Evolutionary conservation across 2,113 vertebrate species (phyloP).

Genomic region (Tor tambroides): DNA sequence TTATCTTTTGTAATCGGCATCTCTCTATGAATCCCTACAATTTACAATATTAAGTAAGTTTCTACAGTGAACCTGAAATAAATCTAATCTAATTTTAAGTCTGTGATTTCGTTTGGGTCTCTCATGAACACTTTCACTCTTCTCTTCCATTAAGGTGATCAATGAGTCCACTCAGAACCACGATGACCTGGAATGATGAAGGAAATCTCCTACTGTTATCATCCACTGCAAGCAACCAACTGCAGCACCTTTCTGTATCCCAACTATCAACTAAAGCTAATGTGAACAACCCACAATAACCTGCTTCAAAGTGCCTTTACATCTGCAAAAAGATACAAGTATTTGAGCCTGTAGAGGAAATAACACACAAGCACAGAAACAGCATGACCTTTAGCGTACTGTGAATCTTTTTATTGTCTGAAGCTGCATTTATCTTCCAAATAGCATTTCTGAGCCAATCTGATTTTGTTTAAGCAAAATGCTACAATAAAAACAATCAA

Average conservation of each 20-base stretch:
- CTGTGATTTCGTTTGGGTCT: neutral
- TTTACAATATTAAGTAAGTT: neutral
- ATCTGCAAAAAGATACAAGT: neutral
- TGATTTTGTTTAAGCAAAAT: neutral
- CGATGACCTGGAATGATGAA: conserved; percentile 68
- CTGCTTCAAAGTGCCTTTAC: conserved; percentile 26
- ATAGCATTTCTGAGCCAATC: neutral
- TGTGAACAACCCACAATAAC: neutral
- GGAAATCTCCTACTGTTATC: neutral
- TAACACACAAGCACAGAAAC: neutral
- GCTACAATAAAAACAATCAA: conserved; percentile 16
- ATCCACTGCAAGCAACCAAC: conserved; percentile 26
- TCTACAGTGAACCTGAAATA: neutral
- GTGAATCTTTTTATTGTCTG: neutral
- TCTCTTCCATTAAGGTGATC: conserved; percentile 68
- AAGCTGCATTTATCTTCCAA: neutral
- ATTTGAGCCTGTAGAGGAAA: neutral
- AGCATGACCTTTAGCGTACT: conserved; percentile 2
- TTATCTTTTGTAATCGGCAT: neutral
- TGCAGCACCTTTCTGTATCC: conserved; percentile 8
- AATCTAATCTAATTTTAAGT: neutral
- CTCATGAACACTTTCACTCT: neutral
- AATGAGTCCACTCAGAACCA: conserved; percentile 76
- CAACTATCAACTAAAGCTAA: neutral
- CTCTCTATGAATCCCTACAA: neutral